Percentiles rank a stretch among this genome's conserved stretches.
These are phyloP conservation scores for Merodon equestris DNA, from an alignment of 2,888 invertebrate genomes.

Conservation along the genomic window DNA sequence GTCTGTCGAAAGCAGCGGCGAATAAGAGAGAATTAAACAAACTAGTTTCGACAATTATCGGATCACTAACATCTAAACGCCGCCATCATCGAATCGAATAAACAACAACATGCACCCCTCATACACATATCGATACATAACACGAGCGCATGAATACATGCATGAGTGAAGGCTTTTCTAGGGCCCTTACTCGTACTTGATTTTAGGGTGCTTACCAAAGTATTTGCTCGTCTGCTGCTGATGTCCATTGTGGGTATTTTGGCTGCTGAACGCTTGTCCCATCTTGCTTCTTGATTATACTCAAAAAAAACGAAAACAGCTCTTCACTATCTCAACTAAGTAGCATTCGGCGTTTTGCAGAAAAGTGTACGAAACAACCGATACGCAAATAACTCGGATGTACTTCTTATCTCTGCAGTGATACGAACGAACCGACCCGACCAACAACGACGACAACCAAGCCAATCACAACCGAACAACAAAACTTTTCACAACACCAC, in stretches of 20 bases:
- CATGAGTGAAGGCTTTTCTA: no score
- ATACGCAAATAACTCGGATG: slow-evolving; percentile 43
- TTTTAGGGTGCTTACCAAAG: slow-evolving; percentile 69
- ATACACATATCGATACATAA: background rate
- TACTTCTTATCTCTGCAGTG: slow-evolving; percentile 47
- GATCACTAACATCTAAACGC: slow-evolving; percentile 2
- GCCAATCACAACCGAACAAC: slow-evolving; percentile 21
- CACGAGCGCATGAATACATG: background rate
- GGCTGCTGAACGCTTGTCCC: slow-evolving; percentile 70
- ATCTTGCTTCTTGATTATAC: slow-evolving; percentile 45
- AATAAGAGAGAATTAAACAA: slow-evolving; percentile 1
- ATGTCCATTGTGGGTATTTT: slow-evolving; percentile 68
- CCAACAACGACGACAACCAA: slow-evolving; percentile 23
- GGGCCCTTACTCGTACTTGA: no score
- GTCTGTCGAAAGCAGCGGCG: background rate
- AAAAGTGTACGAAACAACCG: slow-evolving; percentile 27
- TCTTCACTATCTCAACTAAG: slow-evolving; percentile 13
- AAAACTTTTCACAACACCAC: slow-evolving; percentile 27
- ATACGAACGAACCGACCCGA: slow-evolving; percentile 32
- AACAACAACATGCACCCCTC: slow-evolving; percentile 5
- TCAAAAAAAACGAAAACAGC: slow-evolving; percentile 3
- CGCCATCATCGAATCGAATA: background rate
- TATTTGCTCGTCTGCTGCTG: slow-evolving; percentile 70
- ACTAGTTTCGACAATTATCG: slow-evolving; percentile 43
- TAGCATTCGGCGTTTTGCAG: slow-evolving; percentile 13